Evolutionary conservation across 1,140 invertebrate genomes (phyloP), one percentile per base, ranked within the genome.

Genomic region (Pseudobourletiella spinata): DNA sequence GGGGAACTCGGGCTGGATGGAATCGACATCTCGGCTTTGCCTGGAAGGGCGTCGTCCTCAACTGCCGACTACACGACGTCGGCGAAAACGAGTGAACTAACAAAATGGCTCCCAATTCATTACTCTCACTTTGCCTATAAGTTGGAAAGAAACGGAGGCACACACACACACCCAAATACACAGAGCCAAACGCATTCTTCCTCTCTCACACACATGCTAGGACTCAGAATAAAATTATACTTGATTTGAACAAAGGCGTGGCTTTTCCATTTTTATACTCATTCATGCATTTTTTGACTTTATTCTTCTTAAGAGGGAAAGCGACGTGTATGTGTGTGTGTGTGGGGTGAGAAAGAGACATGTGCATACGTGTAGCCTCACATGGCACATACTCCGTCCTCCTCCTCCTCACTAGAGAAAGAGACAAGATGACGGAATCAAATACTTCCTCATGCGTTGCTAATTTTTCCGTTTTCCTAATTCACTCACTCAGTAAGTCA

Each of bases 51-150:
- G 60, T 62, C 60, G 60, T 63, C 61, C 61, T 58, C 61, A 62
- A 56, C 28, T 44, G 24, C 59, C 28, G 46, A 39, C n/a, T n/a
- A n/a, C n/a, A n/a, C 28, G 14, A 42, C 56, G 18, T 25, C 26
- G 25, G 20, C 26, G 28, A 30, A 50, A 56, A 44, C n/a, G 48
- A 35, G 25, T 28, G 52, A 46, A 32, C 18, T 51, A 61, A 63
- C 65, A 67, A 67, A 67, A 67, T 67, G 65, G 65, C 65, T 61
- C 26, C 65, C 61, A 60, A 67, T 63, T 67, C 61, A 67, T 67
- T 66, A 63, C 56, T 57, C 57, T 28, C 57, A 61, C 58, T 56
- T 57, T 42, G 35, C 42, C 62, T 64, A 54, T 59, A n/a, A n/a
- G n/a, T n/a, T n/a, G n/a, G n/a, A n/a, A n/a, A n/a, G n/a, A n/a